phyloP scores from a whole-genome alignment of 2,113 vertebrate genomes.

The Eulacestoma nigropectus region DNA sequence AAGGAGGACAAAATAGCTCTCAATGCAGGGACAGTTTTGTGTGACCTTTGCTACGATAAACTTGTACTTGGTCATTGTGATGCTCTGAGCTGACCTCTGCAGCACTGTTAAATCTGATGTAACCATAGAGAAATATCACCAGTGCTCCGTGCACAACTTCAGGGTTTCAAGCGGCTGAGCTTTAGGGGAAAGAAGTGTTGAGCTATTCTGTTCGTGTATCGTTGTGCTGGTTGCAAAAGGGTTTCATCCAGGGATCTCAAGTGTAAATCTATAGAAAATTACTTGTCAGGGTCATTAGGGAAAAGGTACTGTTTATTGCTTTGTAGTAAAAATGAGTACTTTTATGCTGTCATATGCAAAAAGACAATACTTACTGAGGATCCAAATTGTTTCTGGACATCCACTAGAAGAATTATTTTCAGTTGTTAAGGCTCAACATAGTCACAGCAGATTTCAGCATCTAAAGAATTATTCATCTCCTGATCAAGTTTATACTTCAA shows the following conservation, averaged over 20 bases:
- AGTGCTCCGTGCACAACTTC: neutral
- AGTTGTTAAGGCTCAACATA: conserved; percentile 31
- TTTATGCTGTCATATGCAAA: conserved; percentile 31
- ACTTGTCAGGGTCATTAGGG: conserved; percentile 24
- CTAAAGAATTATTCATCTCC: conserved; percentile 48
- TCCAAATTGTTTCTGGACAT: conserved; percentile 18
- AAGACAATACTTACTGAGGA: conserved; percentile 15
- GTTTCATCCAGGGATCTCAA: neutral
- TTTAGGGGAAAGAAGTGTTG: neutral
- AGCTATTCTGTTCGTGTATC: conserved; percentile 13
- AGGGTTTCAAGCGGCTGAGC: neutral
- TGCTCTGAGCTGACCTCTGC: neutral
- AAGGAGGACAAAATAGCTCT: conserved; percentile 63
- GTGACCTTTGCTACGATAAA: neutral
- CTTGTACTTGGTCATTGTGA: neutral
- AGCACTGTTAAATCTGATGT: neutral
- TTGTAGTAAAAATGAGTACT: conserved; percentile 29
- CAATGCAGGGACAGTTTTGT: conserved; percentile 50
- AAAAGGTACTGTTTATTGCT: conserved; percentile 40
- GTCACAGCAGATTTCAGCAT: conserved; percentile 23
- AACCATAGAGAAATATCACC: neutral
- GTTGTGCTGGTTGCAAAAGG: neutral
- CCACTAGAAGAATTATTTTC: conserved; percentile 48
- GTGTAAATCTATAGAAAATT: conserved; percentile 49
- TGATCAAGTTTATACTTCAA: neutral